Evolutionary conservation across 2,797 vertebrate genomes (phyloP).

Genomic region (Xiphophorus birchmanni): DNA sequence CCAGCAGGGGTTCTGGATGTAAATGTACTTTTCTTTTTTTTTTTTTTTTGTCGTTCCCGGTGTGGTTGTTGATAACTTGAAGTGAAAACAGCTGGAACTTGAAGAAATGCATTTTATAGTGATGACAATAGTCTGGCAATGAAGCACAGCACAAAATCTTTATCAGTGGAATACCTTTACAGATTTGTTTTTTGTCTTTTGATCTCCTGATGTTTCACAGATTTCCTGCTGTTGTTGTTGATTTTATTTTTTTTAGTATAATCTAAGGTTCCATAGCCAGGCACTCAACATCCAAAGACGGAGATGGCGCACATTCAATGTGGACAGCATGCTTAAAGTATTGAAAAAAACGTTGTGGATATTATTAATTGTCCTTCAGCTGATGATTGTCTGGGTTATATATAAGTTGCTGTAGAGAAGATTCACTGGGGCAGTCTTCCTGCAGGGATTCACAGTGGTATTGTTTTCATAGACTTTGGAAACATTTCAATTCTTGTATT

Average conservation of each 20-base stretch:
- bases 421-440: conserved; percentile 76
- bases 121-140: conserved; percentile 75
- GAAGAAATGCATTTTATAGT: conserved; percentile 40
- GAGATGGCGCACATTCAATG: conserved; percentile 29
- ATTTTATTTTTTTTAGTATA: conserved; percentile 4
- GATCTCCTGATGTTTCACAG: conserved; percentile 48
- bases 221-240: conserved; percentile 50
- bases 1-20: conserved; percentile 45
- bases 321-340: conserved; percentile 16
- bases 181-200: conserved; percentile 52
- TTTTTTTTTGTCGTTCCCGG: conserved; percentile 10
- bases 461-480: conserved; percentile 65
- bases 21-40: conserved; percentile 17
- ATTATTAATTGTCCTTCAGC: conserved; percentile 73
- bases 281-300: conserved; percentile 51
- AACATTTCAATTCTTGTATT: conserved; percentile 69
- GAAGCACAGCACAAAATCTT: conserved; percentile 47
- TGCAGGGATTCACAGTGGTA: conserved; percentile 71
- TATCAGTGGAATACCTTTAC: conserved; percentile 51
- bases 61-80: conserved; percentile 52
- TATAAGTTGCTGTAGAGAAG: conserved; percentile 70
- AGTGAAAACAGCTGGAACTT: conserved; percentile 42
- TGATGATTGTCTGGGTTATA: conserved; percentile 76
- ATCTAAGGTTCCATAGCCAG: conserved; percentile 50
- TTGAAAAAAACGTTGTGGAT: conserved; percentile 47